Conservation (phyloP, 2,113 vertebrate species). For the Alosa alosa region DNA sequence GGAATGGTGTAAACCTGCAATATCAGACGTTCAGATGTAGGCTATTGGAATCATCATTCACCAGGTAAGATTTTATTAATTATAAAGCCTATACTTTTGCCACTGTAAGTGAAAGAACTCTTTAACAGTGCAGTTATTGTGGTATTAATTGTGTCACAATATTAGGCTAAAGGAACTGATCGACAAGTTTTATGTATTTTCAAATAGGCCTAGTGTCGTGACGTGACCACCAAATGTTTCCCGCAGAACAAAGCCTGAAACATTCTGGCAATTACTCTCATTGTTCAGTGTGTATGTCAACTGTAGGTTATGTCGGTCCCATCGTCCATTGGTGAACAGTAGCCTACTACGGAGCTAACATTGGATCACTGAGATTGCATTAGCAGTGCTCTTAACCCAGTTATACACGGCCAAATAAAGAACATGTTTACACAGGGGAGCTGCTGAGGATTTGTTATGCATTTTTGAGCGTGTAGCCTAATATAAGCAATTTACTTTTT, state of each 20-base stretch:
- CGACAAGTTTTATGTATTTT: background rate
- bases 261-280: background rate
- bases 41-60: slow-evolving; percentile 25
- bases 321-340: background rate
- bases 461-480: too few species aligned
- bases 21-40: slow-evolving; percentile 27
- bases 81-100: background rate
- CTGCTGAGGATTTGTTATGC: too few species aligned
- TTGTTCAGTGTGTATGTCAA: background rate
- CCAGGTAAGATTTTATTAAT: slow-evolving; percentile 56
- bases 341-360: background rate
- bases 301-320: background rate
- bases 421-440: background rate
- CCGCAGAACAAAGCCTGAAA: background rate
- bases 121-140: background rate
- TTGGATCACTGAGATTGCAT: background rate
- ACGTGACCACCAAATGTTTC: background rate
- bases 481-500: too few species aligned
- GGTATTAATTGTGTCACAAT: background rate
- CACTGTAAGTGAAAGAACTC: background rate
- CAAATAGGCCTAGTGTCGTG: background rate
- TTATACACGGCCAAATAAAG: background rate
- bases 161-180: background rate
- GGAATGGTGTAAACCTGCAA: slow-evolving; percentile 43
- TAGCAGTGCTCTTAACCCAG: background rate